Evolutionary conservation across 2,888 invertebrate species (phyloP).

Genomic region (Endomychus coccineus): DNA sequence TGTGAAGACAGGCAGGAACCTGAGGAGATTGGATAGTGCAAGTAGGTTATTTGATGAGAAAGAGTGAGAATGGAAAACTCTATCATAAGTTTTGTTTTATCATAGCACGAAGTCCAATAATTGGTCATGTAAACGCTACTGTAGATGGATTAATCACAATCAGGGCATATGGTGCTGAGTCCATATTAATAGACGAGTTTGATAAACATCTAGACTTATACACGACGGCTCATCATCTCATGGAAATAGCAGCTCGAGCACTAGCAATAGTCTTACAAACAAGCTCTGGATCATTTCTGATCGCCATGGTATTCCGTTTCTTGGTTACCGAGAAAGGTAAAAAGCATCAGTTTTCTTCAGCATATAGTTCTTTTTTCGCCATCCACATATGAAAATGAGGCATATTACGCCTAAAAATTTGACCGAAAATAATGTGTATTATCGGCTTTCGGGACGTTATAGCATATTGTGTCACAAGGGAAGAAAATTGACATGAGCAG

Average conservation of each 20-base stretch:
- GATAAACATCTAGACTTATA: slow-evolving; percentile 29
- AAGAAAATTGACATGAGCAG: too few relatives aligned
- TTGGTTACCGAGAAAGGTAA: slow-evolving; percentile 10
- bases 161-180: slow-evolving; percentile 27
- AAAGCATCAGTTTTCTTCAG: neutral
- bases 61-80: too few relatives aligned
- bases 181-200: slow-evolving; percentile 26
- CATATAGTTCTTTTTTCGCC: too few relatives aligned
- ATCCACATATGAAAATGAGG: too few relatives aligned
- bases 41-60: too few relatives aligned
- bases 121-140: slow-evolving; percentile 32
- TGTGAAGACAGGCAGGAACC: too few relatives aligned
- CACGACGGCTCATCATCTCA: slow-evolving; percentile 27
- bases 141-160: slow-evolving; percentile 32
- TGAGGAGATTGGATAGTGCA: too few relatives aligned
- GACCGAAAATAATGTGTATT: too few relatives aligned
- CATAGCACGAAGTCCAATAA: slow-evolving; percentile 30
- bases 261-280: slow-evolving; percentile 10
- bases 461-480: too few relatives aligned
- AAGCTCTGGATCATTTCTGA: slow-evolving; percentile 9
- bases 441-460: too few relatives aligned
- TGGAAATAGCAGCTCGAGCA: slow-evolving; percentile 14
- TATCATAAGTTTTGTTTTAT: too few relatives aligned
- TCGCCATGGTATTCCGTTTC: slow-evolving; percentile 12
- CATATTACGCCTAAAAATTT: too few relatives aligned